These are phyloP conservation scores for Tinamus guttatus DNA, from an alignment of 2,113 vertebrate species.

Conservation along the genomic window DNA sequence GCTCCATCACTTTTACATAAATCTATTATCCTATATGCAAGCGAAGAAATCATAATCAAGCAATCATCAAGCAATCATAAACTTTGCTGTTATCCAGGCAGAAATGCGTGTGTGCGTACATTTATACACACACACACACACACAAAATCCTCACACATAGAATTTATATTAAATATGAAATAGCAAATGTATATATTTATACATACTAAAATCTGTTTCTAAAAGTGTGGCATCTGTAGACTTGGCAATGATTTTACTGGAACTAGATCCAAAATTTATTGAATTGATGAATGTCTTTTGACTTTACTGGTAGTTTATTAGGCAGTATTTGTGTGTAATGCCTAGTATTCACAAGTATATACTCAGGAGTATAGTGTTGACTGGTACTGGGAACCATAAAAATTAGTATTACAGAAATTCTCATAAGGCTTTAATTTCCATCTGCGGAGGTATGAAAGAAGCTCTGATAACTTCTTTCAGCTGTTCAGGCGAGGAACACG, in stretches of 20 bases:
- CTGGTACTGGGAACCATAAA: neutral
- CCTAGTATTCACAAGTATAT: neutral
- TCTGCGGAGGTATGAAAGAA: neutral
- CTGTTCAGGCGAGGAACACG: neutral
- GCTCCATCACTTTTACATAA: neutral
- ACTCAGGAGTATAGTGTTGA: neutral
- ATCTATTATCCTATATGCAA: neutral
- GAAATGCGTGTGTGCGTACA: neutral
- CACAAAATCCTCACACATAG: neutral
- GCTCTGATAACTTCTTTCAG: neutral
- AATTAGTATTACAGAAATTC: neutral
- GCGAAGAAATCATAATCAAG: too few relatives aligned
- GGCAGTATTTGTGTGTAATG: neutral
- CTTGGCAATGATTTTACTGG: conserved; percentile 48
- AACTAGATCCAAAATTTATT: neutral
- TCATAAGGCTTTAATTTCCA: neutral
- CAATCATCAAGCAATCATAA: neutral
- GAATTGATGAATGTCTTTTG: conserved; percentile 2
- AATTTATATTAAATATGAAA: conserved; percentile 50
- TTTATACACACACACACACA: neutral
- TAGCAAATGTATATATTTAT: conserved; percentile 59
- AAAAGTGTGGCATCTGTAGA: conserved; percentile 53
- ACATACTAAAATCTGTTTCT: conserved; percentile 62
- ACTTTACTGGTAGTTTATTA: neutral
- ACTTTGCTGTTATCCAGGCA: neutral